Conservation (phyloP, 2,113 vertebrate genomes). For the Danionella cerebrum region DNA sequence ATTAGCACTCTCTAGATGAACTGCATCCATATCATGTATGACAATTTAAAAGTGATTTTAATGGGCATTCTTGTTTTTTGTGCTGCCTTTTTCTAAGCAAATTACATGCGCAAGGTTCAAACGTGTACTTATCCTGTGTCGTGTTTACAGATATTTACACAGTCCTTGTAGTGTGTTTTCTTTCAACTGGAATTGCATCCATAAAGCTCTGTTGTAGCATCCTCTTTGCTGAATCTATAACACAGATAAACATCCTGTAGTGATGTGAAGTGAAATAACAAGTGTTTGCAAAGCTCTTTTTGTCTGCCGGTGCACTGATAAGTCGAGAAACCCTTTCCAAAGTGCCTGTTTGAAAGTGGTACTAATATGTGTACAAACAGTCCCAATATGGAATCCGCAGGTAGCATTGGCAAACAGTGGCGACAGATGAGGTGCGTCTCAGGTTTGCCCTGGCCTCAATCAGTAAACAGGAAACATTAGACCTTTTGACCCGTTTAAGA, state of each 20-base stretch:
- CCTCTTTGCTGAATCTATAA: neutral
- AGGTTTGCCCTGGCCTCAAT: constrained; percentile 47
- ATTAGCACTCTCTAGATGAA: constrained; percentile 36
- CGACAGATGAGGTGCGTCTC: constrained; percentile 62
- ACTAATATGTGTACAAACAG: constrained; percentile 62
- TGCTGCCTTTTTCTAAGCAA: neutral
- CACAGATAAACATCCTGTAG: neutral
- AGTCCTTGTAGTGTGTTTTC: neutral
- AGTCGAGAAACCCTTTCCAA: neutral
- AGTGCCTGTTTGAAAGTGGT: constrained; percentile 42
- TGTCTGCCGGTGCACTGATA: neutral
- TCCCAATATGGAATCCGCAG: constrained; percentile 42
- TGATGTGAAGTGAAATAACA: neutral
- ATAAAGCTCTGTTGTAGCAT: neutral
- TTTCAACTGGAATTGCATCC: neutral
- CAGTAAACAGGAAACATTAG: constrained; percentile 51
- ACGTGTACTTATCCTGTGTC: neutral
- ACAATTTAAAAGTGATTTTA: neutral
- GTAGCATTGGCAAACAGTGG: constrained; percentile 44
- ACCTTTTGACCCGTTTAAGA: constrained; percentile 5
- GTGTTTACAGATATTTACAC: neutral
- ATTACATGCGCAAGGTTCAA: neutral
- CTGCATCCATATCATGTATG: constrained; percentile 25
- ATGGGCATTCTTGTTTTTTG: no score
- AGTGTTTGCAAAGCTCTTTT: neutral